Percentiles rank a stretch among this genome's conserved stretches.
Evolutionary conservation across 2,888 invertebrate species (phyloP).

Genomic region (Diaprepes abbreviatus): DNA sequence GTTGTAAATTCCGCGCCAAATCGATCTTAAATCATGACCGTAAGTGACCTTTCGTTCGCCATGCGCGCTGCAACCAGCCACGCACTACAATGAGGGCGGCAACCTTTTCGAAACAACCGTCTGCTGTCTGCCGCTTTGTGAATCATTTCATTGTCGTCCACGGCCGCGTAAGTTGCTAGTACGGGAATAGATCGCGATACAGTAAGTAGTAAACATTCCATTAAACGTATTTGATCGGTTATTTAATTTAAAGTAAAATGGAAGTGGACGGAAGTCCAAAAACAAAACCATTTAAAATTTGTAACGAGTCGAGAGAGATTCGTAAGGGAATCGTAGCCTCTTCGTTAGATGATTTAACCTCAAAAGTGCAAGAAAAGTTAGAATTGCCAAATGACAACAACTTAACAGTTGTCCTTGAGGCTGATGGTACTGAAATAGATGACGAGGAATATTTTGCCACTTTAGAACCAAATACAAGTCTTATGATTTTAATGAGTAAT

Average conservation of each 20-base stretch:
- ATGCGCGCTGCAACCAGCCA: conserved; percentile 54
- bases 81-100: conserved; percentile 55
- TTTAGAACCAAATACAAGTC: conserved; percentile 86
- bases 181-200: not conserved
- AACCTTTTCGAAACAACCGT: conserved; percentile 47
- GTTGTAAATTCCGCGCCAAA: conserved; percentile 26
- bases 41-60: conserved; percentile 55
- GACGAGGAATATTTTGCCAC: conserved; percentile 96
- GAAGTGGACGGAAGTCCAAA: conserved; percentile 69
- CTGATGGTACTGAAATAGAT: conserved; percentile 95
- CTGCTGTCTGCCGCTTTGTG: conserved; percentile 15
- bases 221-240: conserved; percentile 1
- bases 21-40: conserved; percentile 49
- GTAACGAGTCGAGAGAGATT: conserved; percentile 83
- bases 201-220: conserved; percentile 6
- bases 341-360: conserved; percentile 82
- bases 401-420: conserved; percentile 88
- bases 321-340: conserved; percentile 87
- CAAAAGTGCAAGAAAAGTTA: conserved; percentile 82
- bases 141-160: conserved; percentile 9
- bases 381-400: conserved; percentile 70
- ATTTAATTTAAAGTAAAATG: conserved; percentile 63
- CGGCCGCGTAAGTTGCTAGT: conserved; percentile 14
- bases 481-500: conserved; percentile 82
- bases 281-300: conserved; percentile 83